Evolutionary conservation across 2,113 vertebrate genomes (phyloP).

Genomic region (Marcusenius ussheri): DNA sequence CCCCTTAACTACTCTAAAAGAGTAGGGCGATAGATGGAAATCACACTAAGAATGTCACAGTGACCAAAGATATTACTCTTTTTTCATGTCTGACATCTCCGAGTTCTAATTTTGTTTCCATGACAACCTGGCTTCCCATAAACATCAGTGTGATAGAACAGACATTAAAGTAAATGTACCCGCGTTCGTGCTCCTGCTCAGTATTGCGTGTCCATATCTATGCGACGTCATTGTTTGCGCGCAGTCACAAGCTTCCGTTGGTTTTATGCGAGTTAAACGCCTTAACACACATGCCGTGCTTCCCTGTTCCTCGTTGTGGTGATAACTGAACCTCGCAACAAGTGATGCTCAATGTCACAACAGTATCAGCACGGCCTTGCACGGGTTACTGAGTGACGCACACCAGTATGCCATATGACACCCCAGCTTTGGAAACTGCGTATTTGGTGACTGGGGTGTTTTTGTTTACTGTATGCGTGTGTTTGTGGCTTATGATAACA

Average conservation of each 20-base stretch:
- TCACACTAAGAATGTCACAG: background rate
- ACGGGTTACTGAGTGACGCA: slow-evolving; percentile 7
- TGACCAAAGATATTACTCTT: background rate
- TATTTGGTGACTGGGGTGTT: background rate
- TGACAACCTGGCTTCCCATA: background rate
- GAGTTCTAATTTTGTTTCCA: background rate
- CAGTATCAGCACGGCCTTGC: background rate
- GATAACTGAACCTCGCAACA: background rate
- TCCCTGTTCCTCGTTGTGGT: background rate
- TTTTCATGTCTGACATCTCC: background rate
- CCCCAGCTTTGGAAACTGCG: background rate
- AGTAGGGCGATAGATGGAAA: background rate
- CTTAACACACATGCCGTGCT: background rate
- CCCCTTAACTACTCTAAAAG: background rate
- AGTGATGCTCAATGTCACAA: background rate
- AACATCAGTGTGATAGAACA: background rate
- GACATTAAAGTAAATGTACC: background rate
- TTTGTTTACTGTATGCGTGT: background rate
- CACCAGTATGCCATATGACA: background rate
- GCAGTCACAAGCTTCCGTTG: background rate
- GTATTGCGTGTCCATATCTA: background rate
- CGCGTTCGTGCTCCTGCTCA: background rate
- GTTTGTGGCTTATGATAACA: background rate
- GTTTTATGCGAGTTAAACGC: background rate
- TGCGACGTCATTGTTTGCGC: background rate